These are phyloP conservation scores for Triplophysa dalaica DNA, from an alignment of 2,113 vertebrate genomes.

Conservation along the genomic window DNA sequence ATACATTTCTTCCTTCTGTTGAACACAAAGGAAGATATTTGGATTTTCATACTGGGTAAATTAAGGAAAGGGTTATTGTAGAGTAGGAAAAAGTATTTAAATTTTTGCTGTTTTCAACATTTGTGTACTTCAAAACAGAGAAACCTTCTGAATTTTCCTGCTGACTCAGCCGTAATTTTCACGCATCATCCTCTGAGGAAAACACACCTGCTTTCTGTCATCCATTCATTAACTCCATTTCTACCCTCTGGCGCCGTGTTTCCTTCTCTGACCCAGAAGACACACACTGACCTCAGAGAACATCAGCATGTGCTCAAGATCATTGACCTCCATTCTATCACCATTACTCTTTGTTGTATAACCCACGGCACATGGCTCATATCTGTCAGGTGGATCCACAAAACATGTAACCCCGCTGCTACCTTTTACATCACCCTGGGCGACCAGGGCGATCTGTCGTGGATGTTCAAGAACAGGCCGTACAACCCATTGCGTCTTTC, in stretches of 20 bases:
- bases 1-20: no score
- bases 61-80: background rate
- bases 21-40: no score
- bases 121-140: background rate
- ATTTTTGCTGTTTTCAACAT: background rate
- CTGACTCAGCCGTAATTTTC: conserved; percentile 1
- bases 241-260: conserved; percentile 14
- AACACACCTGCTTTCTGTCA: conserved; percentile 38
- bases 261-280: conserved; percentile 25
- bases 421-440: background rate
- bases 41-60: no score
- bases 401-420: conserved; percentile 1
- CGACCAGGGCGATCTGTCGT: background rate
- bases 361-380: background rate
- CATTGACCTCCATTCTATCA: conserved; percentile 32
- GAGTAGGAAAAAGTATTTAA: background rate
- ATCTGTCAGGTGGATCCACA: conserved; percentile 9
- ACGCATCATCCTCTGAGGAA: background rate
- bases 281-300: conserved; percentile 11
- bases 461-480: background rate
- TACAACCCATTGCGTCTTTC: background rate
- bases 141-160: conserved; percentile 3
- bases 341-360: conserved; percentile 36
- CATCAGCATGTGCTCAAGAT: conserved; percentile 29
- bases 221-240: conserved; percentile 21